phyloP scores from a whole-genome alignment of 2,113 vertebrate species.

The Psilopogon haemacephalus region DNA sequence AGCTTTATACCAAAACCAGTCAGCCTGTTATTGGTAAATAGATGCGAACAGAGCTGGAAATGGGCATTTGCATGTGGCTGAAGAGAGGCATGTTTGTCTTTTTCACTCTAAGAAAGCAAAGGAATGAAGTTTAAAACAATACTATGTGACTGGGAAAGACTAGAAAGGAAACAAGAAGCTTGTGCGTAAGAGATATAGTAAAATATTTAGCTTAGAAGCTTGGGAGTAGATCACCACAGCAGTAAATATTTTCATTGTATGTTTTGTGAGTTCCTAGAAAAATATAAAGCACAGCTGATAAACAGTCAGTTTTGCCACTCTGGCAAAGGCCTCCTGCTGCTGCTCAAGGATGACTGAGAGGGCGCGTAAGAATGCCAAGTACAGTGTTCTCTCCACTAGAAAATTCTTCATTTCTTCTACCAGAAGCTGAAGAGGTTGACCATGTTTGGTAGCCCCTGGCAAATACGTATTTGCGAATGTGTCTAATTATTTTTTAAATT shows the following conservation, averaged over 20 bases:
- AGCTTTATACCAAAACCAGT: neutral
- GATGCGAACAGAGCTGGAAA: neutral
- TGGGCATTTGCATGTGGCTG: neutral
- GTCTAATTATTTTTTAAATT: neutral
- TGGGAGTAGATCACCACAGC: neutral
- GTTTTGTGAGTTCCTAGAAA: neutral
- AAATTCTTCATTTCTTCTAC: neutral
- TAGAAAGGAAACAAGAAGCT: neutral
- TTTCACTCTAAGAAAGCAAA: neutral
- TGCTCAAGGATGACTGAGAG: neutral
- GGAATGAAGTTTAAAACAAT: neutral
- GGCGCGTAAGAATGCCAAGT: fast-evolving
- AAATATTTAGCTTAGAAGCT: neutral
- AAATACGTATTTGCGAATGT: neutral
- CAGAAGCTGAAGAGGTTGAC: neutral
- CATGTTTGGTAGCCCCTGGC: neutral
- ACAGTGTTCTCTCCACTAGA: neutral
- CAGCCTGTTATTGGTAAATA: neutral
- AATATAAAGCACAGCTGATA: neutral
- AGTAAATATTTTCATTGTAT: neutral
- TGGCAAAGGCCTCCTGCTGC: neutral
- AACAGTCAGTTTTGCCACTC: neutral
- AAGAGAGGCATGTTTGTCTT: neutral
- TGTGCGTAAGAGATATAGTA: too few relatives aligned
- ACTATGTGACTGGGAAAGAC: neutral